These are phyloP conservation scores for Hippasteria phrygiana DNA, from an alignment of 53 echinoderm and acorn worm genomes.

Conservation along the genomic window DNA sequence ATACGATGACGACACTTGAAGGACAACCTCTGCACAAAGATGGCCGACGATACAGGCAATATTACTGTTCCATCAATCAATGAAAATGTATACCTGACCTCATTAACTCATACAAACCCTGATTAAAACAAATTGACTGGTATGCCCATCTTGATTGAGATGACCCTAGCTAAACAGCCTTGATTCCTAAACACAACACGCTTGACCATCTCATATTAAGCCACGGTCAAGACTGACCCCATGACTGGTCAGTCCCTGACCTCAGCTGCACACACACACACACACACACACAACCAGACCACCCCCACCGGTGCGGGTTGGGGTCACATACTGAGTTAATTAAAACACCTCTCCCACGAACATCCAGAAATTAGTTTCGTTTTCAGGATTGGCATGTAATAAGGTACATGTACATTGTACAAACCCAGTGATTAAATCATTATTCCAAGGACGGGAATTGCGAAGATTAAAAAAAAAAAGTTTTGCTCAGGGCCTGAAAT, in stretches of 20 bases:
- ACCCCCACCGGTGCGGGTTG: neutral
- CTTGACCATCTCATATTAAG: slow-evolving; percentile 16
- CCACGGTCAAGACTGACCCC: neutral
- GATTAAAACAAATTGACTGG: slow-evolving; percentile 6
- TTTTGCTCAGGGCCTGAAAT: too few relatives aligned
- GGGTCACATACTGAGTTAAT: slow-evolving; percentile 36
- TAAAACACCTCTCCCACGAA: slow-evolving; percentile 6
- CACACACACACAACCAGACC: neutral
- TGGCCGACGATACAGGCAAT: too few relatives aligned
- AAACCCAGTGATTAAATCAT: neutral
- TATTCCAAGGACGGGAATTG: too few relatives aligned
- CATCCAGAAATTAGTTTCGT: neutral
- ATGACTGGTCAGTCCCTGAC: slow-evolving; percentile 39
- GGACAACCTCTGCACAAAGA: too few relatives aligned
- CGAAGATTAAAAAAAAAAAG: too few relatives aligned
- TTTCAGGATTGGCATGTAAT: slow-evolving; percentile 16
- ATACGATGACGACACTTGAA: too few relatives aligned
- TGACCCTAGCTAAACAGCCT: neutral
- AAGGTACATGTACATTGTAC: neutral
- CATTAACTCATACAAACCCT: neutral
- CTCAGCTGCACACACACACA: neutral
- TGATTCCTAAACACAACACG: neutral
- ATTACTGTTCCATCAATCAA: neutral
- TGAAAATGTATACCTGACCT: neutral
- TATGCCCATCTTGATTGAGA: neutral